Evolutionary conservation across 2,113 vertebrate genomes (phyloP), one percentile per base, ranked within the genome.

Genomic region (Eleginops maclovinus): DNA sequence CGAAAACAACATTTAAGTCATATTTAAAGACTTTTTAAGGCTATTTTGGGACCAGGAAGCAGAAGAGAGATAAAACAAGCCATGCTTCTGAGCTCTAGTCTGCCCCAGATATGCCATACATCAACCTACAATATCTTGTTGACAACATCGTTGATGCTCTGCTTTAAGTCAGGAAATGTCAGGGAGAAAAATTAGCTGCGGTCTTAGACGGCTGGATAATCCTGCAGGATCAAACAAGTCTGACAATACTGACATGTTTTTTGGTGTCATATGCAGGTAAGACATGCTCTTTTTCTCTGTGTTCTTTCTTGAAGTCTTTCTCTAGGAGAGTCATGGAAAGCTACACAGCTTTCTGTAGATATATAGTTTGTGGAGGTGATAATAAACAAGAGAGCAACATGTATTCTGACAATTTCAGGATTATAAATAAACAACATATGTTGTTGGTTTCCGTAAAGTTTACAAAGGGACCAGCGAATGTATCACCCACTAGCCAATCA

Each of bases 211-310:
- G 59, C 46, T 12, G 40, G n/a, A 41, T 51, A 15, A 19, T 14
- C 40, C 63, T 54, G 8, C 75, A 55, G 9, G 47, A 58, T 84
- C 66, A 56, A 72, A 67, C 49, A n/a, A 21, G 36, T 70, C 17
- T 0, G 15, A 21, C 31, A 19, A 26, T 0, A 14, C n/a, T 15
- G 28, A 60, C 9, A 11, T 61, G 66, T 19, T 22, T 46, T 31
- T 40, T 65, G 0, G 9, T 49, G 68, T 50, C 28, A 43, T 3
- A 13, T 10, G 7, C 14, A 0, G 22, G 49, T 31, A 50, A 44
- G 19, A 55, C 3, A 50, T 51, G 13, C 9, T 59, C 4, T 10
- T 16, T 49, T 50, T 15, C 12, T 4, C 61, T 40, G 24, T 61
- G 7, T n/a, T n/a, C n/a, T n/a, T n/a, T n/a, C n/a, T n/a, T n/a